Base-by-base conservation (phyloP, 2,797 vertebrate genomes). In the Sebastes reedi region DNA sequence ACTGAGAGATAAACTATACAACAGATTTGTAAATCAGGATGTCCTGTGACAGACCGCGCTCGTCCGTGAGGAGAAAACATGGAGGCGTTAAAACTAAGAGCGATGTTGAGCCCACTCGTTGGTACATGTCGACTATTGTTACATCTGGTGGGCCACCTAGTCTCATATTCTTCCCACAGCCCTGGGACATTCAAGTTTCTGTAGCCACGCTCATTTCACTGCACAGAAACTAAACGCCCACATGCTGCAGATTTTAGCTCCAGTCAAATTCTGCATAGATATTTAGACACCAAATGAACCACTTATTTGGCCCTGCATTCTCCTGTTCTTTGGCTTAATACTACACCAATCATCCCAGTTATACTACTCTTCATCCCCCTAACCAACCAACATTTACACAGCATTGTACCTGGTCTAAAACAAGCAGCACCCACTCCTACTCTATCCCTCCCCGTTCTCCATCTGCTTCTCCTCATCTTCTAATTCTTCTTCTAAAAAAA, bases 161-260 rank as follows among this genome's bases (percentile, higher is more conserved):
- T 58, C 36, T 70, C 59, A 1, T 13, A 2, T 50, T 72, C 58
- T 30, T 2, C 59, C 32, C 52, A 4, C 72, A n/a, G 30, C 27
- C 27, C 11, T 67, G 46, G n/a, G 46, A 50, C 67, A 46, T 12
- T 12, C 34, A 61, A 3, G 29, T 75, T 76, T 55, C 9, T 64
- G 61, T 2, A 42, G 20, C 64, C 27, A 4, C 42, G 0, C 55
- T 68, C 30, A 2, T 52, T 24, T 72, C 29, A 16, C 29, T 34
- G 62, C 72, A 14, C 50, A 74, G 6, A 42, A 42, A 42, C 27
- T 24, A 1, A 64, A 74, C 66, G 30, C 72, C 80, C 67, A 75
- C 81, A 3, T 24, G 20, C 71, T 1, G 52, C 60, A 79, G 54
- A 25, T 80, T 77, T 78, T 20, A 76, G 22, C 55, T 65, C 7